Percentiles rank a stretch among this genome's conserved stretches.
Evolutionary conservation across 2,797 vertebrate genomes (phyloP).

Genomic region (Amblyopsis hoosieri): DNA sequence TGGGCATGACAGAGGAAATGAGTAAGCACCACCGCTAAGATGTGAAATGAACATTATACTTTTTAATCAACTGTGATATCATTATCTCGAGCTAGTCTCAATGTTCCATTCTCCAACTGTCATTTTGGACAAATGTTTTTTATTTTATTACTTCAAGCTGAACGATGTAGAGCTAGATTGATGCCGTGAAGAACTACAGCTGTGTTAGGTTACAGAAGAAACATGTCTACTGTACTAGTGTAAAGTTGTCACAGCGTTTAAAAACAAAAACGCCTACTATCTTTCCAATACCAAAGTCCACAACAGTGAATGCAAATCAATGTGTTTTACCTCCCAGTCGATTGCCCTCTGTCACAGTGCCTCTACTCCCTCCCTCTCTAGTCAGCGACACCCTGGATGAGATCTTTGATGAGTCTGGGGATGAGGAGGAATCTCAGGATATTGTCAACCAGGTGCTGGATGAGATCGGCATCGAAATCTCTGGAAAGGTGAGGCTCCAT

Average conservation of each 20-base stretch:
- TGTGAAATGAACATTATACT: no score
- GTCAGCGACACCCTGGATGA: constrained; percentile 97
- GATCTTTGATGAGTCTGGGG: constrained; percentile 95
- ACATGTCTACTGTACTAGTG: neutral
- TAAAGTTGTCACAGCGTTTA: neutral
- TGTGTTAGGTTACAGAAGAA: neutral
- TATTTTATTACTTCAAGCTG: no score
- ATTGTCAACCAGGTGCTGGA: constrained; percentile 98
- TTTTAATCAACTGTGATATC: no score
- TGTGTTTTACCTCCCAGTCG: constrained; percentile 6
- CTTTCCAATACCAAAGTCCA: constrained; percentile 8
- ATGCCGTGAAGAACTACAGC: no score
- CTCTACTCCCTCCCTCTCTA: constrained; percentile 50
- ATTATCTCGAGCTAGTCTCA: no score
- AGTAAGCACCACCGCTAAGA: constrained; percentile 75
- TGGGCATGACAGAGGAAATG: constrained; percentile 99
- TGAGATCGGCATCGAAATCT: constrained; percentile 98
- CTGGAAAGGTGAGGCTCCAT: constrained; percentile 86
- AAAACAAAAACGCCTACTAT: neutral
- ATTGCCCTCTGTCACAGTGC: constrained; percentile 7
- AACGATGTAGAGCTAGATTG: no score
- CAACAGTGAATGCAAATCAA: constrained; percentile 21
- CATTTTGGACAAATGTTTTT: neutral
- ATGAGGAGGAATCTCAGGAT: constrained; percentile 97
- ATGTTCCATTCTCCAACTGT: neutral